Evolutionary conservation across 92 coral and sea anemone species (phyloP).

Genomic region (Phenganax marumi): DNA sequence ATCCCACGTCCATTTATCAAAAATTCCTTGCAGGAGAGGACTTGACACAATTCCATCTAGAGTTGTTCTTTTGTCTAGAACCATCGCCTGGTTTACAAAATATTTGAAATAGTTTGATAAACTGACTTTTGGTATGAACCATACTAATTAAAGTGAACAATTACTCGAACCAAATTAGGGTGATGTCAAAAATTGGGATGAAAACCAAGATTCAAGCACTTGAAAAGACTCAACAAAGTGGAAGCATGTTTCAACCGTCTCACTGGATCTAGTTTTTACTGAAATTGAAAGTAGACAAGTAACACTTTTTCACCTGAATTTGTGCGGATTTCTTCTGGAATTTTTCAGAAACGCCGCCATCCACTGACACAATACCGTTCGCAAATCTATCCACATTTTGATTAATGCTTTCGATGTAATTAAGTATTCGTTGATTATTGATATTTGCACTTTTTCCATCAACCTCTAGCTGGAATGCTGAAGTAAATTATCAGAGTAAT

Average conservation of each 20-base stretch:
- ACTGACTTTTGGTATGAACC: background rate
- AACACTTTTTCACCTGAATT: constrained; percentile 22
- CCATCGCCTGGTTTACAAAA: background rate
- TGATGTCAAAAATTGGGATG: too few species aligned
- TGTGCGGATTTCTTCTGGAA: background rate
- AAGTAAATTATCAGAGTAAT: background rate
- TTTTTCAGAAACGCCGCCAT: background rate
- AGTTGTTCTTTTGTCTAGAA: constrained; percentile 17
- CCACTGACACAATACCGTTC: background rate
- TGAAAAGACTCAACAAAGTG: too few species aligned
- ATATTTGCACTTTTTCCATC: background rate
- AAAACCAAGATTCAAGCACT: too few species aligned
- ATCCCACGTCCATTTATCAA: constrained; percentile 42
- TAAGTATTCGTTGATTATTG: constrained; percentile 16
- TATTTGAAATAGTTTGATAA: background rate
- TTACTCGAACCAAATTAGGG: background rate
- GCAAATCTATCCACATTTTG: background rate
- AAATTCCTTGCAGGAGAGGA: constrained; percentile 28
- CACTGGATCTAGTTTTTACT: background rate
- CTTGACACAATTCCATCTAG: constrained; percentile 10
- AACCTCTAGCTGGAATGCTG: constrained; percentile 17
- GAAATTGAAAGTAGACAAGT: background rate
- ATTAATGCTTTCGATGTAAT: constrained; percentile 14
- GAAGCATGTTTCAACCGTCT: too few species aligned
- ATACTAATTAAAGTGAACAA: background rate